Percentiles rank a stretch among this genome's conserved stretches.
These are phyloP conservation scores for Acanthosoma haemorrhoidale DNA, from an alignment of 2,888 invertebrate genomes.

Conservation along the genomic window DNA sequence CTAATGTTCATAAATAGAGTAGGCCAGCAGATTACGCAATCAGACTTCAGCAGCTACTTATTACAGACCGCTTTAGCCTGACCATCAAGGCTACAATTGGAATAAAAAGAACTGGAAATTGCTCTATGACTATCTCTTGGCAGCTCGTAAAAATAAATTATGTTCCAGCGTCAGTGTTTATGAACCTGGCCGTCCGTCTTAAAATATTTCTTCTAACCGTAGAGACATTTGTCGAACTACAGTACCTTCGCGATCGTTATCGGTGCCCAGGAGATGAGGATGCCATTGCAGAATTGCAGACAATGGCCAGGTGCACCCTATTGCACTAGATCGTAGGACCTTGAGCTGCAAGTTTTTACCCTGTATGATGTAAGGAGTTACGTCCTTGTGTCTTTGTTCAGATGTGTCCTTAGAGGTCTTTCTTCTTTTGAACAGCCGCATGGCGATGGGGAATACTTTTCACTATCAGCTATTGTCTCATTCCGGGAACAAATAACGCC, in stretches of 20 bases:
- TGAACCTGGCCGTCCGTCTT: no score
- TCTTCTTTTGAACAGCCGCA: no score
- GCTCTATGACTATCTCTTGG: not conserved
- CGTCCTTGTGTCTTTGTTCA: slow-evolving; percentile 1
- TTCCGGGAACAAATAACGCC: no score
- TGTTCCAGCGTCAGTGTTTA: no score
- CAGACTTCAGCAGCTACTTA: not conserved
- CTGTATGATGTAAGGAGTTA: not conserved
- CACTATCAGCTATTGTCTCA: no score
- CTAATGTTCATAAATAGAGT: no score
- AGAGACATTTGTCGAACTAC: no score
- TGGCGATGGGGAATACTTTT: no score
- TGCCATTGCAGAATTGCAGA: no score
- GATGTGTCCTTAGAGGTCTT: not conserved
- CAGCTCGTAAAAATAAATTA: not conserved
- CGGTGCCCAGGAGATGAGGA: no score
- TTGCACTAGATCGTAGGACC: slow-evolving; percentile 6
- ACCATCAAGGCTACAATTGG: not conserved
- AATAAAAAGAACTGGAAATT: not conserved
- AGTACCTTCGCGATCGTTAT: no score
- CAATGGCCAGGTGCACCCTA: not conserved
- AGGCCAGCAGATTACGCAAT: not conserved
- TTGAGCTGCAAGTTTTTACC: slow-evolving; percentile 7
- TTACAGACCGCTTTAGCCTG: not conserved
- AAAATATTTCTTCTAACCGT: no score